Conservation (phyloP, 1,140 invertebrate species). For the Copidosoma floridanum region DNA sequence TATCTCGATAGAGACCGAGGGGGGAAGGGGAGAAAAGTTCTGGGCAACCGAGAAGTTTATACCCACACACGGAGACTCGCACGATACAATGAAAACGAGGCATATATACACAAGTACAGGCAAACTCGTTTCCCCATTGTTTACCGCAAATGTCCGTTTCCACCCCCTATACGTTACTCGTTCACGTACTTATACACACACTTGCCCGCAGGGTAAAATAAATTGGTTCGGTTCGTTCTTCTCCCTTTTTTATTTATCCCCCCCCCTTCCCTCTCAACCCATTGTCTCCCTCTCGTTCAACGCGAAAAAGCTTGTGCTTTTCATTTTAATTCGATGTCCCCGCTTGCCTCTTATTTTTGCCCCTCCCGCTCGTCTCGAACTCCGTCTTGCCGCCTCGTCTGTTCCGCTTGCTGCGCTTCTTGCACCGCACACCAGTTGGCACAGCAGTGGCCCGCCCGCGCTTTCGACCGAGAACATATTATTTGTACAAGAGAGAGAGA, state of each 20-base stretch:
- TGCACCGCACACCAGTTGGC: too few species aligned
- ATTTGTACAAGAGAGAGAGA: too few species aligned
- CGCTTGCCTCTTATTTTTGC: too few species aligned
- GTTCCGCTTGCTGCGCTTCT: too few species aligned
- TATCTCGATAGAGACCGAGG: too few species aligned
- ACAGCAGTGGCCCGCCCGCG: too few species aligned
- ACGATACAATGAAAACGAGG: too few species aligned
- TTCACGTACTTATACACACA: too few species aligned
- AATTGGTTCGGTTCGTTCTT: conserved; percentile 4
- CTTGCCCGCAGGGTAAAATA: too few species aligned
- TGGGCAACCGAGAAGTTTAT: not conserved
- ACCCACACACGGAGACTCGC: not conserved
- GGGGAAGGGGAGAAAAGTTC: not conserved
- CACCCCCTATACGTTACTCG: not conserved
- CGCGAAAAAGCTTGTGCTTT: not conserved
- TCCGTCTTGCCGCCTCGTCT: conserved; percentile 5
- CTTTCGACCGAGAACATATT: too few species aligned
- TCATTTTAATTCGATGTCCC: not conserved
- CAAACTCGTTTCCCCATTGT: conserved; percentile 19
- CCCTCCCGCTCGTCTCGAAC: not conserved
- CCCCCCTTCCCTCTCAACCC: not conserved
- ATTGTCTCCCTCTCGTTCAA: too few species aligned
- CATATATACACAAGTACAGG: too few species aligned
- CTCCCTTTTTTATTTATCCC: not conserved
- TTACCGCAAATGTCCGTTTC: conserved; percentile 3